Evolutionary conservation across 2,888 invertebrate genomes (phyloP).

Genomic region (Agrypnus murinus): DNA sequence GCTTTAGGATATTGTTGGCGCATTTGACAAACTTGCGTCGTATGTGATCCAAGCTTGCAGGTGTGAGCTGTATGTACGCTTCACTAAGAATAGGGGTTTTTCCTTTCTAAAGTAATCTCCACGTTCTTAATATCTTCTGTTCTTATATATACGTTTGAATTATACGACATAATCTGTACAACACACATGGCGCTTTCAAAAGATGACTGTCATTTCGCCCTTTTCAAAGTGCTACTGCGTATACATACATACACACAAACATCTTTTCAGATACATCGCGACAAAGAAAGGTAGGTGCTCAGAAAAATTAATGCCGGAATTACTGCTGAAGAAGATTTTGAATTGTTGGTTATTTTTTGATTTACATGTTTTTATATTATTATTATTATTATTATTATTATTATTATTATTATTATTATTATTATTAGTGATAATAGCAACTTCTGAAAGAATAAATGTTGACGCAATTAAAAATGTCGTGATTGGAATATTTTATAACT

Average conservation of each 20-base stretch:
- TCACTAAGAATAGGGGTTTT: slow-evolving; percentile 20
- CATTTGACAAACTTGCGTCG: slow-evolving; percentile 49
- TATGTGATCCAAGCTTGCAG: slow-evolving; percentile 49
- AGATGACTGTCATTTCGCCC: slow-evolving; percentile 24
- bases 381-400: too few species aligned
- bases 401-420: too few species aligned
- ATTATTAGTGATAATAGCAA: background rate
- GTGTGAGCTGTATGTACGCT: slow-evolving; percentile 42
- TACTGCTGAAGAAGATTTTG: too few species aligned
- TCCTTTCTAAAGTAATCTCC: slow-evolving; percentile 29
- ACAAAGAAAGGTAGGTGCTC: too few species aligned
- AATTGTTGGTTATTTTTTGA: too few species aligned
- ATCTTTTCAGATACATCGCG: slow-evolving; percentile 49
- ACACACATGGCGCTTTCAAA: slow-evolving; percentile 11
- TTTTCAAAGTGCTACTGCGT: slow-evolving; percentile 48
- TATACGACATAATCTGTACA: slow-evolving; percentile 27
- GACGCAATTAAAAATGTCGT: slow-evolving; percentile 19
- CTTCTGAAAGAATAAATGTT: background rate
- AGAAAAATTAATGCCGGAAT: too few species aligned
- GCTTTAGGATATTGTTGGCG: slow-evolving; percentile 46
- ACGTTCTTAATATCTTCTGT: slow-evolving; percentile 19
- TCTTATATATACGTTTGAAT: slow-evolving; percentile 20
- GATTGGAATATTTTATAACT: slow-evolving; percentile 13
- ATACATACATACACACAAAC: background rate
- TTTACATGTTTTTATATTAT: too few species aligned